These are phyloP conservation scores for Amphiprion ocellaris DNA, from an alignment of 2,113 vertebrate species.

Conservation along the genomic window DNA sequence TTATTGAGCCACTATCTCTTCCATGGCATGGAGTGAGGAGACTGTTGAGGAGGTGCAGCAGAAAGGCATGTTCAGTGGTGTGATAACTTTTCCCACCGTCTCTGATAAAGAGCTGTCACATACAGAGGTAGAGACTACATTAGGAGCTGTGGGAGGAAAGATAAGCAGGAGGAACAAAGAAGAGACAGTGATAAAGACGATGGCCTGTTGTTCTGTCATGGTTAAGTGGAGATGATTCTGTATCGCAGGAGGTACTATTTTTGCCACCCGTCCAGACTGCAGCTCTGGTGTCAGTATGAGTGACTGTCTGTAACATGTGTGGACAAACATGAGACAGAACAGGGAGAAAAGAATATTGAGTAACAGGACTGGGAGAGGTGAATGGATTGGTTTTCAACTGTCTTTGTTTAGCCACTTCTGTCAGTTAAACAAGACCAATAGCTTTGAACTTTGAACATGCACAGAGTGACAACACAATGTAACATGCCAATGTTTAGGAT, in stretches of 20 bases:
- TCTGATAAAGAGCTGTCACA: conserved; percentile 57
- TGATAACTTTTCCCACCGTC: conserved; percentile 49
- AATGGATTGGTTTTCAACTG: neutral
- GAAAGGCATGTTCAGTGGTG: conserved; percentile 29
- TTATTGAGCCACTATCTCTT: neutral
- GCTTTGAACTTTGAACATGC: neutral
- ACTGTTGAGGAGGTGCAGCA: conserved; percentile 26
- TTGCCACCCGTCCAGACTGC: conserved; percentile 8
- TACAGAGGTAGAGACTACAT: conserved; percentile 6
- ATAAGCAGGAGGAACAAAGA: conserved; percentile 29
- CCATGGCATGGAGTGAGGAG: neutral
- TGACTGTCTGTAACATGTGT: conserved; percentile 15
- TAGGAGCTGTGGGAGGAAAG: conserved; percentile 21
- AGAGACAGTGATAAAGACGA: conserved; percentile 46
- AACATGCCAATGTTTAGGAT: too few species aligned
- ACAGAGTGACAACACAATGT: too few species aligned
- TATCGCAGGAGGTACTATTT: conserved; percentile 58
- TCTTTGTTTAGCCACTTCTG: conserved; percentile 9
- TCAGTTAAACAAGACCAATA: neutral
- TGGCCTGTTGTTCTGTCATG: conserved; percentile 36
- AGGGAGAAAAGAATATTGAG: conserved; percentile 1
- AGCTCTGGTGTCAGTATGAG: conserved; percentile 49
- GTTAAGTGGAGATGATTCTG: conserved; percentile 34
- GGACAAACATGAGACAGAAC: neutral
- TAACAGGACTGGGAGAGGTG: neutral